Evolutionary conservation across 53 echinoderm and acorn worm species (phyloP), one percentile per base, ranked within the genome.

Genomic region (Holothuria leucospilota): DNA sequence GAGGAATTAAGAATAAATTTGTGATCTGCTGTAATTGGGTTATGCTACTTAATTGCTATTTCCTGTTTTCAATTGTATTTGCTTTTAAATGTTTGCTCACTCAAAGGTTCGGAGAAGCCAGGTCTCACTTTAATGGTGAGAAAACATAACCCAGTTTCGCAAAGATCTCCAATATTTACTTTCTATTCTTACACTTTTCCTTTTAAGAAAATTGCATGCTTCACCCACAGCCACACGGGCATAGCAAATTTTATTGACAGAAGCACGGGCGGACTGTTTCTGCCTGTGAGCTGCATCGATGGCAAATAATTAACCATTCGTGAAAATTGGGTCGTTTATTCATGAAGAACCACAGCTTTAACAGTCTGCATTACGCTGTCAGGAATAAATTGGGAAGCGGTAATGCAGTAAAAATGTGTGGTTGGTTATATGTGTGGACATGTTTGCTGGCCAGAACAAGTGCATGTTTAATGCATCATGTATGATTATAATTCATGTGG

Each of bases 241-340:
- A 25, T 75, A 51, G 75, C 52, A 52, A 25, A 52, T 75, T 75
- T 75, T 75, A 75, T 75, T 75, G 75, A 75, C 75, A 75, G 75
- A 75, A 75, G 49, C 75, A 68, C 68, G 29, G 72, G 51, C 75
- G 20, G n/a, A 38, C 71, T 41, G 41, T n/a, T 46, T 52, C 24
- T 26, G 34, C 56, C 51, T 14, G 75, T 16, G 24, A 51, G 75
- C 75, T 75, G 49, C 23, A 28, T 49, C 51, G 75, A 75, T 75
- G 75, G 52, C 75, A 75, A 75, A 75, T 75, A 75, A 75, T 75
- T 75, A 75, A 75, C 75, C 75, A 75, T n/a, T 75, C 75, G 75
- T 75, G 39, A 75, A 51, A 75, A 75, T 51, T 75, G 75, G 75
- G 75, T 75, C 75, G 52, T 75, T 75, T 75, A 75, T 75, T 75